A percentile compares a stretch with the other conserved stretches of the same genome.
phyloP scores from a whole-genome alignment of 1,140 invertebrate species.

The Diploscapter pachys region DNA sequence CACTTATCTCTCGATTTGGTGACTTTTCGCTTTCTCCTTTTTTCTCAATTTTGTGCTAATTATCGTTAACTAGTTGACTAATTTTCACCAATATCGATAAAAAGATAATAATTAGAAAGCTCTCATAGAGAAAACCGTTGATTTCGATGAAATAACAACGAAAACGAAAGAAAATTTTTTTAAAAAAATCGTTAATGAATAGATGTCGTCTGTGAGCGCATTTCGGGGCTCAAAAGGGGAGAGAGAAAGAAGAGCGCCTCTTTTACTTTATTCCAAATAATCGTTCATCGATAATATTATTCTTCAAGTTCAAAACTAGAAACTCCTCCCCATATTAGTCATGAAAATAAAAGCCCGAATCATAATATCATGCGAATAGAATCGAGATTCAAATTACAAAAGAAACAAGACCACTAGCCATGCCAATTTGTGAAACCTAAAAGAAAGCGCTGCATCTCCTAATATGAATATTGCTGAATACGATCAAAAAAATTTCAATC shows the following conservation, averaged over 20 bases:
- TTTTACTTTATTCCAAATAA: too few species aligned
- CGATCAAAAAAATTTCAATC: not conserved
- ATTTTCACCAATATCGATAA: not conserved
- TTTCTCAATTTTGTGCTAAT: too few species aligned
- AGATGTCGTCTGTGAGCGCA: not conserved
- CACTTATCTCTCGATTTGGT: too few species aligned
- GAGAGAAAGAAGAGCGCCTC: not conserved
- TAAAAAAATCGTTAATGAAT: not conserved
- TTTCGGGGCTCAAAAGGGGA: not conserved
- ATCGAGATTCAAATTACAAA: too few species aligned
- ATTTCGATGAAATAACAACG: not conserved
- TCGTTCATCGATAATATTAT: too few species aligned
- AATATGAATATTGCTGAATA: not conserved
- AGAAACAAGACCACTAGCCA: not conserved
- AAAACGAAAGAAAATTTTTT: not conserved
- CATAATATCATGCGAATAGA: too few species aligned
- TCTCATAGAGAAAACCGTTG: not conserved
- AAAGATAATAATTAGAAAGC: not conserved
- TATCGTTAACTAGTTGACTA: not conserved
- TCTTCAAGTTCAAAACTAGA: too few species aligned
- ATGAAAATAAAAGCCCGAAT: too few species aligned
- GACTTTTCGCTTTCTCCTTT: too few species aligned
- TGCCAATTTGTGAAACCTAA: not conserved
- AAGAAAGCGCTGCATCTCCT: not conserved
- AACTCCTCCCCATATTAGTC: too few species aligned